Percentiles rank a stretch among this genome's conserved stretches.
phyloP scores from a whole-genome alignment of 1,140 invertebrate species.

The Agraylea sexmaculata region DNA sequence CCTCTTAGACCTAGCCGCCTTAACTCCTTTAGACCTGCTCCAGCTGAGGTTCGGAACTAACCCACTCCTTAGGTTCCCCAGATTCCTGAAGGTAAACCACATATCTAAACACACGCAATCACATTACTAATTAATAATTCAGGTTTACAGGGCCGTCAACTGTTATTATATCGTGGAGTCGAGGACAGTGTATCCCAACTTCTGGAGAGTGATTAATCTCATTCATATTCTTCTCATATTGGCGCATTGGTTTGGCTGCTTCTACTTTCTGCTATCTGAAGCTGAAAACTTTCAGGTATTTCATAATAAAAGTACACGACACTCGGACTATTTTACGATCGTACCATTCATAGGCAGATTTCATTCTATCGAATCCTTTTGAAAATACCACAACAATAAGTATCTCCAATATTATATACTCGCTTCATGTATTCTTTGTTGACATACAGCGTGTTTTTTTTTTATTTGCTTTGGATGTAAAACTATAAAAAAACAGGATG shows the following conservation, averaged over 20 bases:
- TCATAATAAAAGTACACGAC: neutral
- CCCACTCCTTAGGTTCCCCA: slow-evolving; percentile 69
- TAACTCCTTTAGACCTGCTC: slow-evolving; percentile 79
- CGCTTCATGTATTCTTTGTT: too few species aligned
- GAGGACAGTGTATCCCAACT: slow-evolving; percentile 86
- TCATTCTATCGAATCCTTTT: too few species aligned
- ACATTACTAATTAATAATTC: slow-evolving; percentile 25
- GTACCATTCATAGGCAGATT: too few species aligned
- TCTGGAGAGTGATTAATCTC: slow-evolving; percentile 90
- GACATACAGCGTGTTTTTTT: too few species aligned
- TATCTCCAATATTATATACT: too few species aligned
- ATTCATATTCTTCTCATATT: slow-evolving; percentile 90
- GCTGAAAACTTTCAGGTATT: slow-evolving; percentile 71
- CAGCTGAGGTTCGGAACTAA: slow-evolving; percentile 69
- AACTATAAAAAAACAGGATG: too few species aligned
- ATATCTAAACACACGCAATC: neutral
- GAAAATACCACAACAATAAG: too few species aligned
- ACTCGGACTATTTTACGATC: too few species aligned
- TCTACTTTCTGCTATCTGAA: slow-evolving; percentile 90
- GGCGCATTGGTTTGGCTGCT: slow-evolving; percentile 95
- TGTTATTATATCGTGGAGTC: slow-evolving; percentile 96
- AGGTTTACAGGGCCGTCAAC: slow-evolving; percentile 81
- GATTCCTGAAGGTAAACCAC: slow-evolving; percentile 59
- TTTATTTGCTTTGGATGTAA: too few species aligned
- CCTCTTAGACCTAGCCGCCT: slow-evolving; percentile 67